phyloP scores from a whole-genome alignment of 2,797 vertebrate genomes.

The Urosaurus nigricauda region DNA sequence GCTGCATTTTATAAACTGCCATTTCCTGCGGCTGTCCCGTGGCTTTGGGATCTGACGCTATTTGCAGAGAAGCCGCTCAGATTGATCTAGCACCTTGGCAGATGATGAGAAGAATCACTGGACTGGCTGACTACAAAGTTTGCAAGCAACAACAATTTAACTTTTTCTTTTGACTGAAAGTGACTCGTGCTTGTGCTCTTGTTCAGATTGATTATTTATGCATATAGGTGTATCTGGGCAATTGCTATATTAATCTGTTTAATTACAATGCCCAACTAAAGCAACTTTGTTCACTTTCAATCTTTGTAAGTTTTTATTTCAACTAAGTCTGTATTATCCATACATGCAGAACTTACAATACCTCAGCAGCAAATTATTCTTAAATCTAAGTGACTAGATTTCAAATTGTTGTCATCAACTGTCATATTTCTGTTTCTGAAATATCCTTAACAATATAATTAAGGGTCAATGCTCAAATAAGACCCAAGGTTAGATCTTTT shows the following conservation, averaged over 20 bases:
- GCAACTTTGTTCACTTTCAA: background rate
- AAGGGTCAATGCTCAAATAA: background rate
- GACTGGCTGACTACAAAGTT: background rate
- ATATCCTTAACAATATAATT: background rate
- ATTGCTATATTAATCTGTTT: background rate
- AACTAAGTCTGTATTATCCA: background rate
- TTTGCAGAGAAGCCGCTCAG: background rate
- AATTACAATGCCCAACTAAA: background rate
- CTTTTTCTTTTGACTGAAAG: background rate
- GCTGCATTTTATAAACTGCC: constrained; percentile 1
- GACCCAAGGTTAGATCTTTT: background rate
- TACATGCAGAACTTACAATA: background rate
- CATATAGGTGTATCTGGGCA: background rate
- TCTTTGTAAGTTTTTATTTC: background rate
- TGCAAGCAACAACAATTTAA: background rate
- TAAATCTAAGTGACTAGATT: background rate
- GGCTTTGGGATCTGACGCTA: background rate
- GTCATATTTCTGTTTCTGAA: background rate
- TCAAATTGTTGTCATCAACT: background rate
- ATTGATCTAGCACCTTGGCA: background rate
- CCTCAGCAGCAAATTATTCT: background rate
- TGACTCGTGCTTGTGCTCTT: background rate
- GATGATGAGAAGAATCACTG: background rate
- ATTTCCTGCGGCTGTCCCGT: background rate
- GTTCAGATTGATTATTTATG: background rate